phyloP scores from a whole-genome alignment of 2,113 vertebrate species.

The Zeus faber region DNA sequence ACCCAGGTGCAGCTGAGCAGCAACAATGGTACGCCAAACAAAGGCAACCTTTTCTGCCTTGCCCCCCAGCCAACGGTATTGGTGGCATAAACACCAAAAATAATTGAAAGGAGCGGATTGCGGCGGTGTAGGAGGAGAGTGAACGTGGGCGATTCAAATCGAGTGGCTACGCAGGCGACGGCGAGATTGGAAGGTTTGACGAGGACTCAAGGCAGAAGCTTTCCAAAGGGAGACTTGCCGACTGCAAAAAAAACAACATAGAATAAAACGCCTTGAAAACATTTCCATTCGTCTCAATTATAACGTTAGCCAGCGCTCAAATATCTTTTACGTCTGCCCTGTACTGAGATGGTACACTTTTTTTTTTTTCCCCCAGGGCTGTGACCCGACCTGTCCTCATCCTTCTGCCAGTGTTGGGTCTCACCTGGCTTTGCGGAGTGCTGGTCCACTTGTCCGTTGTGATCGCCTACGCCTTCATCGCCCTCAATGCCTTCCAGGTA shows the following conservation, averaged over 20 bases:
- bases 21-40: constrained; percentile 63
- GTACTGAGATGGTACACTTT: too few relatives aligned
- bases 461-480: constrained; percentile 82
- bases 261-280: too few relatives aligned
- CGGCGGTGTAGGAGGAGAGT: too few relatives aligned
- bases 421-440: constrained; percentile 88
- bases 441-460: constrained; percentile 84
- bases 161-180: not conserved
- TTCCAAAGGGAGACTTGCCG: too few relatives aligned
- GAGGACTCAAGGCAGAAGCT: too few relatives aligned
- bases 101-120: constrained; percentile 39
- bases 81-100: constrained; percentile 39
- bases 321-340: too few relatives aligned
- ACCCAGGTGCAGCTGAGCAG: constrained; percentile 62
- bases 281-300: too few relatives aligned
- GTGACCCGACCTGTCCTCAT: constrained; percentile 84
- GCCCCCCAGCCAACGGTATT: constrained; percentile 45
- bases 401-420: constrained; percentile 85
- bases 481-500: constrained; percentile 91
- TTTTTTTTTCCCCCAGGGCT: constrained; percentile 78
- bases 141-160: too few relatives aligned
- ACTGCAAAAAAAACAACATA: too few relatives aligned
- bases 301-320: too few relatives aligned
- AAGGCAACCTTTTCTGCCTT: constrained; percentile 56
- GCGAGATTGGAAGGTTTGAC: constrained; percentile 8